Conservation (phyloP, 2,888 invertebrate species). For the Keiferia lycopersicella region DNA sequence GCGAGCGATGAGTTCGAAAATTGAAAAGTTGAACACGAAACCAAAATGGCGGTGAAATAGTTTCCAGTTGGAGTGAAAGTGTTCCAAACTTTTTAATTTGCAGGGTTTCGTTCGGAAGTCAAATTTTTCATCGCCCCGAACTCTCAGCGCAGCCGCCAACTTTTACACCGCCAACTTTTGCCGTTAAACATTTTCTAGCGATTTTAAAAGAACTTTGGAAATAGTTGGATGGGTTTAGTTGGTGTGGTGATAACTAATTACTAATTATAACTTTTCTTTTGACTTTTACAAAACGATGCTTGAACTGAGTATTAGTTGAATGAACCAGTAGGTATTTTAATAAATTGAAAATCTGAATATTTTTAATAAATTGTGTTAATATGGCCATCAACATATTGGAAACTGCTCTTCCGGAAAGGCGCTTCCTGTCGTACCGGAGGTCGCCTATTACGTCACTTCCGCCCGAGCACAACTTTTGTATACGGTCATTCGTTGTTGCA, state of each 20-base stretch:
- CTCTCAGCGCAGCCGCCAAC: slow-evolving; percentile 48
- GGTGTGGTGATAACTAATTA: background rate
- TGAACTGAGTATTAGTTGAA: background rate
- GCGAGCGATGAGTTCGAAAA: slow-evolving; percentile 41
- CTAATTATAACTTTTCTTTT: slow-evolving; percentile 6
- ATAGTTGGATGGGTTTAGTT: slow-evolving; percentile 27
- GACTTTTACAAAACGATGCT: background rate
- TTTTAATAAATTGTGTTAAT: background rate
- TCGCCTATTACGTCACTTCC: slow-evolving; percentile 59
- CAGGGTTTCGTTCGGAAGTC: slow-evolving; percentile 57
- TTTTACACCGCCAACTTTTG: slow-evolving; percentile 55
- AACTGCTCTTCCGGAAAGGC: slow-evolving; percentile 45
- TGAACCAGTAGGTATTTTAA: background rate
- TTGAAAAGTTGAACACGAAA: slow-evolving; percentile 66
- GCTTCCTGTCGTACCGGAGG: slow-evolving; percentile 58
- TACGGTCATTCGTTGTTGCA: slow-evolving; percentile 50
- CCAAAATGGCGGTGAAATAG: slow-evolving; percentile 73
- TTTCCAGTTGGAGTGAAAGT: slow-evolving; percentile 70
- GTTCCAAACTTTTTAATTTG: slow-evolving; percentile 75
- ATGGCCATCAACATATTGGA: slow-evolving; percentile 32
- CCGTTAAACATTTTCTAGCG: slow-evolving; percentile 35
- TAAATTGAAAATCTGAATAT: background rate
- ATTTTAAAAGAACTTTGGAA: slow-evolving; percentile 16
- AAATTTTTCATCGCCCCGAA: slow-evolving; percentile 64
- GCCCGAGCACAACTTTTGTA: slow-evolving; percentile 48